Evolutionary conservation across 2,888 invertebrate genomes (phyloP).

Genomic region (Leucozona laternaria): DNA sequence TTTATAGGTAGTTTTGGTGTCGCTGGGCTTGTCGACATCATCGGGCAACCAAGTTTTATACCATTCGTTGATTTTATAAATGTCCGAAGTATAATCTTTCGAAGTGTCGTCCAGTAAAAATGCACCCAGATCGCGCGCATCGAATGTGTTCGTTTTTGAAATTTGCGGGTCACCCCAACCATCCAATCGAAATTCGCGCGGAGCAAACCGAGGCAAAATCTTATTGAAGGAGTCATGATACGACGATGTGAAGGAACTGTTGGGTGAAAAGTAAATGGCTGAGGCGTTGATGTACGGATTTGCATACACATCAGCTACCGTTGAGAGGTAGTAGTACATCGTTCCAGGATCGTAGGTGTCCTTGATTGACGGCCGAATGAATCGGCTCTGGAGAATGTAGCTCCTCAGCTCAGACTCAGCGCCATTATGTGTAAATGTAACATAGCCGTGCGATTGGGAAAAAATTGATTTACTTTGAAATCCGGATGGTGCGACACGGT

Average conservation of each 20-base stretch:
- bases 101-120: slow-evolving; percentile 91
- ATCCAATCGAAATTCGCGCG: slow-evolving; percentile 94
- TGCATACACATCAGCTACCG: slow-evolving; percentile 96
- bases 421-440: slow-evolving; percentile 98
- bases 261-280: slow-evolving; percentile 96
- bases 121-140: slow-evolving; percentile 93
- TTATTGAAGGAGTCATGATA: slow-evolving; percentile 98
- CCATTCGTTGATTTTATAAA: slow-evolving; percentile 97
- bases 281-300: slow-evolving; percentile 96
- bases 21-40: slow-evolving; percentile 91
- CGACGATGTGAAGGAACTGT: slow-evolving; percentile 96
- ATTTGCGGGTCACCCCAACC: slow-evolving; percentile 98
- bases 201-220: slow-evolving; percentile 97
- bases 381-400: slow-evolving; percentile 95
- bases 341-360: slow-evolving; percentile 98
- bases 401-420: slow-evolving; percentile 97
- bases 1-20: slow-evolving; percentile 96
- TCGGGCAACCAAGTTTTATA: slow-evolving; percentile 96
- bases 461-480: slow-evolving; percentile 96
- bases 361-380: slow-evolving; percentile 94
- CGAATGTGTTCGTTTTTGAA: slow-evolving; percentile 96
- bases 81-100: slow-evolving; percentile 95
- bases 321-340: slow-evolving; percentile 98
- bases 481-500: slow-evolving; percentile 96
- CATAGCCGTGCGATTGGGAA: slow-evolving; percentile 96